Base-by-base conservation (phyloP, 2,888 invertebrate genomes). In the Conistra vaccinii region DNA sequence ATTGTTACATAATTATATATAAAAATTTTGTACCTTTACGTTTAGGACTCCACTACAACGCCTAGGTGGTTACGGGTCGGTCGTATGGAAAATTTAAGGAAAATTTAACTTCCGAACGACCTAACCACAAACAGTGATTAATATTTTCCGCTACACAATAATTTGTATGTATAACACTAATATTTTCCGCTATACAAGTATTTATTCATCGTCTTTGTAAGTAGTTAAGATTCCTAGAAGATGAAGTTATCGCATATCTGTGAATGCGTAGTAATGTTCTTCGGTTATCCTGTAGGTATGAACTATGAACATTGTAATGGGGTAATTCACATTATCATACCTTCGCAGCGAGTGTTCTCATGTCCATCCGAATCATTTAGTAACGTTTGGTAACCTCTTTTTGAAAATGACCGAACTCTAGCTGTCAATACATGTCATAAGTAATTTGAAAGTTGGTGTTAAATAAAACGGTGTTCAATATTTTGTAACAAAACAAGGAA, bases 391-490 rank as follows among this genome's bases (percentile, higher is more conserved):
- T 92, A 93, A 94, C 87, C 87, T 85, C 87, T 91, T 91, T 90
- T 87, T 88, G 89, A 90, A 88, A 89, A 89, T 89, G 90, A 88
- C 90, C 90, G 88, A 90, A 90, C 88, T 91, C 90, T 89, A 87
- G 88, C 90, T 92, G 93, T 94, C 93, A 92, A 91, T 92, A 92
- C 93, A 91, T 93, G 95, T 94, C 93, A 94, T 88, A 94, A 93
- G 93, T 92, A 95, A 96, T 96, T 96, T 95, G 96, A 93, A 93
- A 90, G 93, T 92, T 91, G 88, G 95, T 96, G 96, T 95, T 96
- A 96, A 96, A 96, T 95, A 95, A 95, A 96, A 96, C 96, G 94
- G 96, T 95, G 95, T 95, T 95, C 95, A 95, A 96, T 96, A 96
- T 96, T 96, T 96, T 96, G 96, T 96, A 95, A 96, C 96, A 96